Evolutionary conservation across 2,113 vertebrate genomes (phyloP).

Genomic region (Thinocorus orbignyianus): DNA sequence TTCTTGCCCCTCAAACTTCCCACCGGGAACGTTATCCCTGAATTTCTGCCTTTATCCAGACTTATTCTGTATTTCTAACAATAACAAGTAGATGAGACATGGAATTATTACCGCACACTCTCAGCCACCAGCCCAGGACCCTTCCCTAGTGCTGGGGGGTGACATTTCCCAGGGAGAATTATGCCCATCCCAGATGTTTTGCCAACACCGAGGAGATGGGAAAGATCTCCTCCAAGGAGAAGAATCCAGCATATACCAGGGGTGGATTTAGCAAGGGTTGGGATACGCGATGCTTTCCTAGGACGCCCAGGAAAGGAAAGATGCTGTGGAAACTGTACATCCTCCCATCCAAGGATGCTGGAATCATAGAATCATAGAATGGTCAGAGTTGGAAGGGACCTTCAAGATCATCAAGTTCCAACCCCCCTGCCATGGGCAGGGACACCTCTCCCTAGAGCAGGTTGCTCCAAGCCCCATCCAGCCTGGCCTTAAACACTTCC

Average conservation of each 20-base stretch:
- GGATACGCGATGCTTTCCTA: neutral
- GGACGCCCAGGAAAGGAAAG: neutral
- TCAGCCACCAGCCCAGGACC: neutral
- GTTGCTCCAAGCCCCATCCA: no score
- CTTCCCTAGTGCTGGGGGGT: neutral
- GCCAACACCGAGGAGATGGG: neutral
- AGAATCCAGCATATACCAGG: neutral
- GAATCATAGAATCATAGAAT: no score
- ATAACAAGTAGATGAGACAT: slow-evolving; percentile 64
- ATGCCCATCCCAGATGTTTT: neutral
- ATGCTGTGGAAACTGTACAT: neutral
- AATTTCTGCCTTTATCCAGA: slow-evolving; percentile 58
- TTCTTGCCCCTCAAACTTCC: neutral
- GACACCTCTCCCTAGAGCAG: no score
- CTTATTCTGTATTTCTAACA: slow-evolving; percentile 57
- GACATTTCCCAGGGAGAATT: neutral
- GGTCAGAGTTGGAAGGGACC: no score
- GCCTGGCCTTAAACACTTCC: no score
- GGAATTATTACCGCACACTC: slow-evolving; percentile 44
- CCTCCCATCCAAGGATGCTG: neutral
- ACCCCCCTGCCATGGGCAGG: no score
- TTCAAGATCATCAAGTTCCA: no score
- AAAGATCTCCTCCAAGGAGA: neutral
- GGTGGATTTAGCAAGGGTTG: neutral
- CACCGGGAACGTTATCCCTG: slow-evolving; percentile 40